Conservation (phyloP, 2,113 vertebrate genomes). For the Genyomyrus donnyi region DNA sequence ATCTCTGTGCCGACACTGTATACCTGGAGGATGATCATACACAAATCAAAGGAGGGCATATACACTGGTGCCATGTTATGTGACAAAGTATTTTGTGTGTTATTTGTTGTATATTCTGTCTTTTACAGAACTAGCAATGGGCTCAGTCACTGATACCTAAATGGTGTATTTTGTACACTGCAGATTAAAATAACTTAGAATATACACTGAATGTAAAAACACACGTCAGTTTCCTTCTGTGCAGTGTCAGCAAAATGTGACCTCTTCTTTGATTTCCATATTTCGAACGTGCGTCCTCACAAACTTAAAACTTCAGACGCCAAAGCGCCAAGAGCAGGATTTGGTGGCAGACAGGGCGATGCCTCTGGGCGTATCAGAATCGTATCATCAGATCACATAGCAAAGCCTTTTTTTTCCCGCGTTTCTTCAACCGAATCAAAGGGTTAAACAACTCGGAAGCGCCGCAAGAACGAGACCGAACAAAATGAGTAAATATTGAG, state of each 20-base stretch:
- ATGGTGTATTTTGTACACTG: not conserved
- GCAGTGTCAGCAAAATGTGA: not conserved
- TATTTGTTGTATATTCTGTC: not conserved
- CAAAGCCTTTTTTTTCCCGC: not conserved
- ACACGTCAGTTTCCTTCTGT: not conserved
- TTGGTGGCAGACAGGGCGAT: not conserved
- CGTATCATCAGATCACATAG: constrained; percentile 15
- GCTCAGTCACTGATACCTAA: not conserved
- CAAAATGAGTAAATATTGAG: constrained; percentile 19
- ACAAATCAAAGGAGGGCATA: not conserved
- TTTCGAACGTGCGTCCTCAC: not conserved
- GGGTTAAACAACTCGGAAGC: constrained; percentile 8
- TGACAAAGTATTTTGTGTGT: not conserved
- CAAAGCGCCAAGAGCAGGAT: not conserved
- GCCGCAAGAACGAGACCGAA: not conserved
- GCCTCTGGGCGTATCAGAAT: not conserved
- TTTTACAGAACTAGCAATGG: not conserved
- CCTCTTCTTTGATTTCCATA: not conserved
- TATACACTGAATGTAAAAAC: not conserved
- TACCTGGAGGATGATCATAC: not conserved
- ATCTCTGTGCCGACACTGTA: not conserved
- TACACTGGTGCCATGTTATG: not conserved
- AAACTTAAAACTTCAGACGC: not conserved
- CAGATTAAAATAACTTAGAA: not conserved
- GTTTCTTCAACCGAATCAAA: constrained; percentile 6